Percentiles rank a stretch among this genome's conserved stretches.
Evolutionary conservation across 1,140 invertebrate species (phyloP).

Genomic region (Pseudomyrmex gracilis): DNA sequence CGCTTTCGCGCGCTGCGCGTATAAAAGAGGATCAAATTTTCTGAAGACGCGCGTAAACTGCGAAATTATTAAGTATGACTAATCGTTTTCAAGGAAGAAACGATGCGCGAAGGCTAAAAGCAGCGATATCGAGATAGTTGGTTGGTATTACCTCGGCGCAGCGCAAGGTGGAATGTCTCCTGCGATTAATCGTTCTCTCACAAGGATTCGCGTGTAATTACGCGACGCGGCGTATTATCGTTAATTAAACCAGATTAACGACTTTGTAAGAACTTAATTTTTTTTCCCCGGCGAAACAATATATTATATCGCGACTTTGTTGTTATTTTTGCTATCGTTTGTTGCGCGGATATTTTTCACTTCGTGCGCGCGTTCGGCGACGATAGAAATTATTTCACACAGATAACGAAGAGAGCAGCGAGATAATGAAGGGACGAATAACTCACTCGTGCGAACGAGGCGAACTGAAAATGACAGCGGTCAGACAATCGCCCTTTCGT

Average conservation of each 20-base stretch:
- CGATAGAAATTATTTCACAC: constrained; percentile 21
- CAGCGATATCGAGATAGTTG: constrained; percentile 36
- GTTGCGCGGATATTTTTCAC: neutral
- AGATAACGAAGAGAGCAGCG: neutral
- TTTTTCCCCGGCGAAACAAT: neutral
- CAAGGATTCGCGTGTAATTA: constrained; percentile 31
- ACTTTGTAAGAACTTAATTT: neutral
- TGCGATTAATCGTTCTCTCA: constrained; percentile 36
- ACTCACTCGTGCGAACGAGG: neutral
- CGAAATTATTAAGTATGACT: constrained; percentile 42
- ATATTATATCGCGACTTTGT: neutral
- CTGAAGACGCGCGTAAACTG: constrained; percentile 47
- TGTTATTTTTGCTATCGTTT: constrained; percentile 1
- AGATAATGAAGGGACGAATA: neutral
- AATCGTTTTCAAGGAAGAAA: constrained; percentile 44
- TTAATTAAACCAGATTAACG: constrained; percentile 50
- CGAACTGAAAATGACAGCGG: neutral
- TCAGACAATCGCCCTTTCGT: neutral
- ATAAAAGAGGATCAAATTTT: neutral
- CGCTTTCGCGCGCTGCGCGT: neutral
- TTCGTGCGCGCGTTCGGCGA: neutral
- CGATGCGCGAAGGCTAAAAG: constrained; percentile 23
- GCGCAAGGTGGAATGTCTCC: constrained; percentile 35
- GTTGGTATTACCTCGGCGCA: neutral
- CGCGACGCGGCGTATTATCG: neutral